These are phyloP conservation scores for Diabrotica virgifera DNA, from an alignment of 1,140 invertebrate genomes.

Conservation along the genomic window DNA sequence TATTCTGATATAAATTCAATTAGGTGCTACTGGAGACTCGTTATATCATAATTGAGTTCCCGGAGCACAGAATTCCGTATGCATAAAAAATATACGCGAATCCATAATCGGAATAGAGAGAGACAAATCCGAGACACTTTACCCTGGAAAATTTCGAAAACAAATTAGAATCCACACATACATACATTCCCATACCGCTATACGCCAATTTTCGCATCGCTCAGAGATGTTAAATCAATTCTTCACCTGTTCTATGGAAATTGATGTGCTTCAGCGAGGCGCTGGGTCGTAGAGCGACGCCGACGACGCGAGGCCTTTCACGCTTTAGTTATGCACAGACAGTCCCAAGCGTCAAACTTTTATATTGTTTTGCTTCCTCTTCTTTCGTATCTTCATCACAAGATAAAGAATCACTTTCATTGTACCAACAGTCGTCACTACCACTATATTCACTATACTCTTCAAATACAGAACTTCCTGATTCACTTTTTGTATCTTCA, in stretches of 20 bases:
- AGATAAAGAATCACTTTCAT: too few species aligned
- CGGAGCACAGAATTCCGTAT: not conserved
- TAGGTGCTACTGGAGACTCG: too few species aligned
- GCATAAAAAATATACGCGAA: not conserved
- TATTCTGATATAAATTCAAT: too few species aligned
- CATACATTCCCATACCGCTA: not conserved
- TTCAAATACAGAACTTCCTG: too few species aligned
- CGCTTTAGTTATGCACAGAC: constrained; percentile 40
- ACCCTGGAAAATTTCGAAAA: not conserved
- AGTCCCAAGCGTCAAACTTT: constrained; percentile 38
- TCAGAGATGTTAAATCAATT: constrained; percentile 35
- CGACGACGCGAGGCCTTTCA: constrained; percentile 19
- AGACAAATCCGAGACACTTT: not conserved
- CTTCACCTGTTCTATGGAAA: constrained; percentile 35
- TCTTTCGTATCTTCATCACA: too few species aligned
- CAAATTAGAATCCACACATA: constrained; percentile 14
- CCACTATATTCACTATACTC: too few species aligned
- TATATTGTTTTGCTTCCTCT: too few species aligned
- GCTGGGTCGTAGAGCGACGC: constrained; percentile 21
- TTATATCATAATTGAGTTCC: too few species aligned
- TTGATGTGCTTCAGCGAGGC: constrained; percentile 33
- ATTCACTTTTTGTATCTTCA: too few species aligned
- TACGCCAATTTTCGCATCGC: constrained; percentile 16
- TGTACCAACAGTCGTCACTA: too few species aligned
- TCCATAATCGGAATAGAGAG: not conserved